Evolutionary conservation across 2,888 invertebrate species (phyloP), one percentile per base, ranked within the genome.

Genomic region (Ceriagrion tenellum): DNA sequence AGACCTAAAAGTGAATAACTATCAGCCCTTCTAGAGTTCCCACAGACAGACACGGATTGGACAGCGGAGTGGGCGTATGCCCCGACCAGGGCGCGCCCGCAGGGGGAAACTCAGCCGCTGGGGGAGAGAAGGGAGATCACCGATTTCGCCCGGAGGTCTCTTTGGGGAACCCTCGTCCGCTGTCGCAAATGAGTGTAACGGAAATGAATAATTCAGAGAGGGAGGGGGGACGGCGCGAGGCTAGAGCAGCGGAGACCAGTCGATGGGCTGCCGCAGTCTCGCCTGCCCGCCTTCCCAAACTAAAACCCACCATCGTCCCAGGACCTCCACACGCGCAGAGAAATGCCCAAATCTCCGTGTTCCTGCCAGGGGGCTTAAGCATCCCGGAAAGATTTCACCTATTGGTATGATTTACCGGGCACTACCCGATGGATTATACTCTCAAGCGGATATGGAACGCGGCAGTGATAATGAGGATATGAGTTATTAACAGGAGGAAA

Each of bases 181-280:
- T n/a, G 35, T 81, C 81, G 30, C 81, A 35, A 35, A 35, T 81
- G 81, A 81, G 81, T 81, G 81, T 81, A 56, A 63, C 16, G 47
- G 47, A 93, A n/a, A 69, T 93, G 93, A 93, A 93, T 93, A 55
- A 74, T 93, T 47, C 93, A 93, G 47, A 40, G 69, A n/a, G 59
- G 18, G 8, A 8, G 8, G 40, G 69, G 59, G 18, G 8, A 8
- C 2, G 40, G 69, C 69, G 81, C n/a, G 69, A 69, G n/a, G 4
- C 47, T 20, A 69, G 69, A n/a, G 69, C 8, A 8, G 69, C 30
- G 81, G 81, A 35, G 59, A 59, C 59, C 59, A 12, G 59, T 4
- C 35, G 81, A 30, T 35, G 47, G 47, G 59, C 3, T 59, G 20
- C 59, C 59, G 16, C 59, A 16, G 59, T 12, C 59, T 1, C 13